phyloP scores from a whole-genome alignment of 2,113 vertebrate species.

The Camarhynchus parvulus region DNA sequence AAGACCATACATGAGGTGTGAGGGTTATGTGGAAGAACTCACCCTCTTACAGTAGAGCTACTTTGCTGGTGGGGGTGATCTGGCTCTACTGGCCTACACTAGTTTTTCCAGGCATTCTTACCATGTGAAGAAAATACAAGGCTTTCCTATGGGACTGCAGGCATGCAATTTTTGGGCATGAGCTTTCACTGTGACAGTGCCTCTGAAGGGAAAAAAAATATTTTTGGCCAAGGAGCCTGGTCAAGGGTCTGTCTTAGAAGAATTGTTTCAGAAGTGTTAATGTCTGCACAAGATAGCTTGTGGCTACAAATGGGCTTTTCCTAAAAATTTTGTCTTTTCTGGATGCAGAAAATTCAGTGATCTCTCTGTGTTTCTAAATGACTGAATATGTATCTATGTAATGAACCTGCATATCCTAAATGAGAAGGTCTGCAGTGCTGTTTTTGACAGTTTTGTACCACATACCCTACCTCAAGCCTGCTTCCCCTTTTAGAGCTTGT shows the following conservation, averaged over 20 bases:
- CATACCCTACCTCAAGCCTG: neutral
- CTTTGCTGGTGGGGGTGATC: rapidly evolving
- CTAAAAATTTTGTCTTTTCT: neutral
- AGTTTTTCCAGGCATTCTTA: neutral
- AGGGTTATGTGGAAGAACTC: rapidly evolving
- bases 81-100: neutral
- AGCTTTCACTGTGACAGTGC: neutral
- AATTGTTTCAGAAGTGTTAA: neutral
- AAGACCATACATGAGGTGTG: rapidly evolving
- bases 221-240: neutral
- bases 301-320: neutral
- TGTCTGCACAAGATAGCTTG: neutral
- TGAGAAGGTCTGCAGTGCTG: neutral
- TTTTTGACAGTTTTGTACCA: neutral
- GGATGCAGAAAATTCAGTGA: neutral
- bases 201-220: neutral
- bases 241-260: neutral
- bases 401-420: neutral
- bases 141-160: neutral
- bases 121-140: neutral
- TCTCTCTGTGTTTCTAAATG: neutral
- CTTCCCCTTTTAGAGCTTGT: neutral
- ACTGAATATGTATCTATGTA: neutral
- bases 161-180: neutral
- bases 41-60: neutral